Conservation (phyloP, 2,113 vertebrate species). For the Hyaena hyaena region DNA sequence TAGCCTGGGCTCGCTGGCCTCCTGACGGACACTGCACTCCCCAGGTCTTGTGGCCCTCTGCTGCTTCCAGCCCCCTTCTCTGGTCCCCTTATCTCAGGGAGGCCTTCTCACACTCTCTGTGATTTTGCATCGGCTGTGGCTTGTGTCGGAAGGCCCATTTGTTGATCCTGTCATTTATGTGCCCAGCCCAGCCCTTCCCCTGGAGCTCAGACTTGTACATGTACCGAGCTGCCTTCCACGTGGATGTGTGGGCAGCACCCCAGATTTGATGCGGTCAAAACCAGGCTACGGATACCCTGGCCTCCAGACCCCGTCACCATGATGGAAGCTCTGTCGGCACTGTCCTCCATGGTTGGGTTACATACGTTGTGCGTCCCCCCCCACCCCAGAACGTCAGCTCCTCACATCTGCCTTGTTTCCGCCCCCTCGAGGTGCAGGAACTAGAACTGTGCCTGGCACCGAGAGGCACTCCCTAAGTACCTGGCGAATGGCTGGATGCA, state of each 20-base stretch:
- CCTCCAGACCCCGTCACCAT: not conserved
- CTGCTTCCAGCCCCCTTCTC: not conserved
- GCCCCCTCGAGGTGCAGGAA: no score
- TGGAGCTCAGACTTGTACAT: not conserved
- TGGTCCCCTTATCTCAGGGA: not conserved
- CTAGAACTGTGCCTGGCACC: not conserved
- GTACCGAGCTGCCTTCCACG: not conserved
- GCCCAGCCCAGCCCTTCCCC: not conserved
- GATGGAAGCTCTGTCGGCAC: not conserved
- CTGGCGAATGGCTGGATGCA: not conserved
- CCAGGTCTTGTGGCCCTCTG: not conserved
- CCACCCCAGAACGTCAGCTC: not conserved
- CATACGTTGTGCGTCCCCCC: not conserved
- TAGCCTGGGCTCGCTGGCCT: rapidly evolving
- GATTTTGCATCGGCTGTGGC: not conserved
- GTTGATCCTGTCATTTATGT: not conserved
- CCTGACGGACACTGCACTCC: rapidly evolving
- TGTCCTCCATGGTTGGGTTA: not conserved
- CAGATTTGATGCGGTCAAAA: not conserved
- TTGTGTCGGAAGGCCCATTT: not conserved
- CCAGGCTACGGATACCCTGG: not conserved
- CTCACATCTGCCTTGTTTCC: not conserved
- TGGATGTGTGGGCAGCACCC: not conserved
- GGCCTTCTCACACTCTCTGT: not conserved
- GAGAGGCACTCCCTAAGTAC: not conserved